Evolutionary conservation across 2,797 vertebrate species (phyloP), one percentile per base, ranked within the genome.

Genomic region (Phaenicophaeus curvirostris): DNA sequence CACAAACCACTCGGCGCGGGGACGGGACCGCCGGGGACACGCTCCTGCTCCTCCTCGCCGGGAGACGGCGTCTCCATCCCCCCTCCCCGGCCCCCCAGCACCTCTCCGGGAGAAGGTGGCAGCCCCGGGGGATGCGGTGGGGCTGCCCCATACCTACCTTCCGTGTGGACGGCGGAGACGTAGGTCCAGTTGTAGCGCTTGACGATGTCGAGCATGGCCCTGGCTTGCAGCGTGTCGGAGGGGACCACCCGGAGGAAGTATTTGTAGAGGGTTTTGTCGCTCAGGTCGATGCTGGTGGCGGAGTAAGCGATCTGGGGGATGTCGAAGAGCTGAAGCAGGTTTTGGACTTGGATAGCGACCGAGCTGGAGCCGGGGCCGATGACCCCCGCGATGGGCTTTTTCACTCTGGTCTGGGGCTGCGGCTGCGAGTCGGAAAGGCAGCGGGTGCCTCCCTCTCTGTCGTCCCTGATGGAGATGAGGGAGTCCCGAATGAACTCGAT

Each of bases 161-260:
- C 99, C 9, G 99, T 99, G 97, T 99, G 99, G 73, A 99, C 99
- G 12, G 99, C 99, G 13, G 99, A 99, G 73, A 99, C 99, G 68
- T 99, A 99, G 89, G 99, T 99, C 99, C 99, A 99, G 97, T 99
- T 99, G 98, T 99, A 99, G 18, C 98, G 98, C 93, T 99, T 99
- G 89, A 99, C 99, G 51, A 99, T 99, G 95, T 99, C 99, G 94
- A 99, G 98, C 97, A 99, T 99, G 82, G 99, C 99, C 87, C 98
- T 98, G 66, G 99, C 99, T 97, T 99, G 99, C 44, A 99, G 98
- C 5, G 98, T 99, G 97, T 99, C 99, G 3, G 99, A 99, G 58
- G 99, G 99, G 91, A 99, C 99, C 30, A 99, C 99, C 93, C 99
- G 98, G 94, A 99, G 98, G 97, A 99, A 99, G 97, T 99, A 99